Evolutionary conservation across 1,140 invertebrate species (phyloP), one percentile per base, ranked within the genome.

Genomic region (Sesamia nonagrioides): DNA sequence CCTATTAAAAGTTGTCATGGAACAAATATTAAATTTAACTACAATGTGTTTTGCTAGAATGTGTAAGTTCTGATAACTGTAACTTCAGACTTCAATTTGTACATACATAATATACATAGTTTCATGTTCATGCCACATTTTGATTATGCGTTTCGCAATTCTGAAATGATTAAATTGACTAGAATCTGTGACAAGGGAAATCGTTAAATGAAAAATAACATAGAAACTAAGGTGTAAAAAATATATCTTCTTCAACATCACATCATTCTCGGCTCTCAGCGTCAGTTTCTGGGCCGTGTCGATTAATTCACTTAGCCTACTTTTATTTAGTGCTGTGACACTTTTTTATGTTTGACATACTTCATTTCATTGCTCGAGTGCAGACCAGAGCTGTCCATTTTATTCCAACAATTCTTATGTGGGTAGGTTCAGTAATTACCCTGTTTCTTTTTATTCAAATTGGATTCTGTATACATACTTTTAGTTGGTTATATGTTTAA

Each of bases 241-340:
- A 63, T 75, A 63, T 33, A 40, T 75, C 72, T 61, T 63, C 50
- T 68, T 77, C 61, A 56, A 68, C 74, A 76, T 54, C 74, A 61
- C 54, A 68, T 77, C 66, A 69, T 37, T 15, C 77, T 88, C 86
- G 79, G 84, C 84, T 89, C 84, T 87, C 81, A 81, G 84, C 86
- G 80, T 85, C 85, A 85, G 83, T 93, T 94, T 93, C 89, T 94
- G 90, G 92, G 92, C 92, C 91, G 88, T 80, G 82, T 85, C 89
- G 90, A 94, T 93, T 94, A 94, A 91, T 93, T 92, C 91, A 92
- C 89, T 91, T 92, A 94, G 84, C 90, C 91, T 92, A 93, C 91
- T 92, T 93, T 92, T 89, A 82, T 87, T 86, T 84, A 83, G 82
- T 81, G 84, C 86, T 87, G 84, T 88, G 86, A 87, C 88, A 89